A percentile compares a stretch with the other conserved stretches of the same genome.
Conservation (phyloP, 1,140 invertebrate genomes). For the Armadillidium nasatum region DNA sequence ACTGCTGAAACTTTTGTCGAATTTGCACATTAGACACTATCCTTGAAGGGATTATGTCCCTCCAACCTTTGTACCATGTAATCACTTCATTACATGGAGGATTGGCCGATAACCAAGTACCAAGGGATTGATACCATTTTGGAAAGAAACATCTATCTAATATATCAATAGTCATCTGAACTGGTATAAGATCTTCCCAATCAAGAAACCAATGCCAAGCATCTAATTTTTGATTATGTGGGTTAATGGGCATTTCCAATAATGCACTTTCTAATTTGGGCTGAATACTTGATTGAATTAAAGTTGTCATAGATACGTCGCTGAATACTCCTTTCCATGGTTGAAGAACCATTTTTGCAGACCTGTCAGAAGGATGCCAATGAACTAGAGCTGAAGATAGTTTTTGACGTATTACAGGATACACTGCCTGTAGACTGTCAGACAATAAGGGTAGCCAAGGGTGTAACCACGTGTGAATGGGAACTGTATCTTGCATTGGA, state of each 20-base stretch:
- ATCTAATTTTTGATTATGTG: conserved; percentile 59
- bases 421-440: conserved; percentile 69
- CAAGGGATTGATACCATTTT: conserved; percentile 64
- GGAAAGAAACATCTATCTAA: conserved; percentile 83
- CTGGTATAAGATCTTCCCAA: conserved; percentile 74
- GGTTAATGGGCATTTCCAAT: conserved; percentile 74
- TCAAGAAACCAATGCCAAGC: conserved; percentile 81
- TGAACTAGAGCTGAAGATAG: conserved; percentile 75
- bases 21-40: conserved; percentile 60
- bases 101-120: conserved; percentile 72
- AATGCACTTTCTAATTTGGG: conserved; percentile 78
- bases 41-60: conserved; percentile 65
- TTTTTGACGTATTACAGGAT: conserved; percentile 89
- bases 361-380: conserved; percentile 90
- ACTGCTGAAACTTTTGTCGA: conserved; percentile 70
- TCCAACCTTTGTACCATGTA: conserved; percentile 86
- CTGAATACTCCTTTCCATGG: conserved; percentile 87
- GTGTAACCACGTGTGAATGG: conserved; percentile 93
- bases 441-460: conserved; percentile 82
- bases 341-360: conserved; percentile 82
- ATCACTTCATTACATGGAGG: conserved; percentile 78
- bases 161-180: conserved; percentile 63
- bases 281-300: conserved; percentile 82
- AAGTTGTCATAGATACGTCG: conserved; percentile 72
- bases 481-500: conserved; percentile 84